A percentile compares a stretch with the other conserved stretches of the same genome.
Conservation (phyloP, 2,113 vertebrate genomes). For the Salminus brasiliensis region DNA sequence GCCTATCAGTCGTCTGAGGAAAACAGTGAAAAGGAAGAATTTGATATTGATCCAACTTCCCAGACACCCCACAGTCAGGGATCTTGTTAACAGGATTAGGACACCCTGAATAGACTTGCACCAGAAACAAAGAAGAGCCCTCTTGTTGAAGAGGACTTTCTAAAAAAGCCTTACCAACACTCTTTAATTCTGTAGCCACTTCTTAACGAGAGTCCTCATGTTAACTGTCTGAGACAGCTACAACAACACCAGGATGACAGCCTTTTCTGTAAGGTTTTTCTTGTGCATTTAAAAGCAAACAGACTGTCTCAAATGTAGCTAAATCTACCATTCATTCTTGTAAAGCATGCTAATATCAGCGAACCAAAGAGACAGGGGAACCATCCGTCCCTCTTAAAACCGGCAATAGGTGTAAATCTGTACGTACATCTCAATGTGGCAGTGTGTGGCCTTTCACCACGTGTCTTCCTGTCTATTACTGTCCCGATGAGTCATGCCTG, state of each 20-base stretch:
- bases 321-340: background rate
- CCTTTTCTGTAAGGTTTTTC: background rate
- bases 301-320: background rate
- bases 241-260: background rate
- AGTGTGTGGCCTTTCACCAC: constrained; percentile 22
- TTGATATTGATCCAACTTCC: constrained; percentile 63
- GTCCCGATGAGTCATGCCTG: constrained; percentile 71
- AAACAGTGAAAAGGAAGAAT: constrained; percentile 55
- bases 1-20: constrained; percentile 52
- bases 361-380: background rate
- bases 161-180: constrained; percentile 38
- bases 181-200: constrained; percentile 49
- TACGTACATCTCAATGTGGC: constrained; percentile 21
- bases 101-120: constrained; percentile 55
- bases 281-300: constrained; percentile 1
- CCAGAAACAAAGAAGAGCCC: constrained; percentile 51
- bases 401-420: background rate
- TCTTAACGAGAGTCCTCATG: constrained; percentile 48
- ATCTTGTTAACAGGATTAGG: constrained; percentile 63
- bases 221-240: constrained; percentile 40
- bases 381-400: background rate
- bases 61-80: constrained; percentile 57
- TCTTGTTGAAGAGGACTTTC: constrained; percentile 40
- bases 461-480: constrained; percentile 61
- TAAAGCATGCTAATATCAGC: constrained; percentile 1